phyloP scores from a whole-genome alignment of 92 coral and sea anemone genomes.

The Porites cylindrica region DNA sequence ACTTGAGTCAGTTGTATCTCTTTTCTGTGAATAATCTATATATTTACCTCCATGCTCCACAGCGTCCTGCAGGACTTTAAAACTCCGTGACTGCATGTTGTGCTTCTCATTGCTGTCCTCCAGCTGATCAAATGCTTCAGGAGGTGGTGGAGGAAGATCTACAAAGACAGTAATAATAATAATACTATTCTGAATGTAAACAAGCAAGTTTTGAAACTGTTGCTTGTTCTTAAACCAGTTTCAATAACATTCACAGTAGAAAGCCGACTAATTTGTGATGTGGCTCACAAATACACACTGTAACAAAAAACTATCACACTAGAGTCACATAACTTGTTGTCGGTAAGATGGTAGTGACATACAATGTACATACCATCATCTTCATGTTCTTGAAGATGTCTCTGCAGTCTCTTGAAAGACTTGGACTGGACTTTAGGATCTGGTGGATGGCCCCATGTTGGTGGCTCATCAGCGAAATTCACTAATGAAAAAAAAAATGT shows the following conservation, averaged over 20 bases:
- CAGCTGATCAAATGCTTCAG: conserved; percentile 63
- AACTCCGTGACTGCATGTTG: conserved; percentile 83
- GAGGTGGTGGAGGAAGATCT: conserved; percentile 92
- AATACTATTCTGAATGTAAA: neutral
- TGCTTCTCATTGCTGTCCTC: conserved; percentile 73
- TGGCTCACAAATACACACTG: no score
- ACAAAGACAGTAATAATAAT: neutral
- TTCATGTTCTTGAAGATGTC: conserved; percentile 80
- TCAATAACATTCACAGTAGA: no score
- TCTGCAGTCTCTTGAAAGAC: conserved; percentile 89
- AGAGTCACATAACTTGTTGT: neutral
- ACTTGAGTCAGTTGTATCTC: no score
- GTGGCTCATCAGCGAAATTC: conserved; percentile 76
- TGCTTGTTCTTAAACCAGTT: no score
- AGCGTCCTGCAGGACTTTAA: conserved; percentile 82
- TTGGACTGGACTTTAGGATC: conserved; percentile 95
- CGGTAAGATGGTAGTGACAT: neutral
- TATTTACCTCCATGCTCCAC: conserved; percentile 91
- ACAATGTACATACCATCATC: conserved; percentile 70
- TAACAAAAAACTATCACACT: no score
- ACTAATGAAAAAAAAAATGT: conserved; percentile 42
- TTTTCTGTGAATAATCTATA: no score
- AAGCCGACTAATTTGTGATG: no score
- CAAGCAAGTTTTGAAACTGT: no score
- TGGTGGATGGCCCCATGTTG: conserved; percentile 91